These are phyloP conservation scores for Acleris holmiana DNA, from an alignment of 2,888 invertebrate genomes.

Conservation along the genomic window DNA sequence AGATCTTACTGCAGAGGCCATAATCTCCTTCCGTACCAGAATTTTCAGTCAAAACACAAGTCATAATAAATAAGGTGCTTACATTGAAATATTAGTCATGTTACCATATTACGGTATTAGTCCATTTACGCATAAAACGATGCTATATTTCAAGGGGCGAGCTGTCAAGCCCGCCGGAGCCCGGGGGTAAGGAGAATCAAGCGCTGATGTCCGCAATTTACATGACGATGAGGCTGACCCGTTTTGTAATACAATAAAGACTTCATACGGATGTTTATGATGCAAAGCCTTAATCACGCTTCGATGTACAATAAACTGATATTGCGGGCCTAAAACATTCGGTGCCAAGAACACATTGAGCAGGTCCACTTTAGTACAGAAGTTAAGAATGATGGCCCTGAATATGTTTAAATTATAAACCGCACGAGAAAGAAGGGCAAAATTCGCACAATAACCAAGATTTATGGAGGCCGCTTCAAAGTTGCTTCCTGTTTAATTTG, in stretches of 20 bases:
- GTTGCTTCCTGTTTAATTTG: conserved; percentile 35
- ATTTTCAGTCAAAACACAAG: not conserved
- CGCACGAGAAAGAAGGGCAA: conserved; percentile 15
- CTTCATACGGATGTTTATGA: no score
- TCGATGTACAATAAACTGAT: no score
- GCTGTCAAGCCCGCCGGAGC: not conserved
- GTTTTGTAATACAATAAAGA: no score
- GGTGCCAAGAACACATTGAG: no score
- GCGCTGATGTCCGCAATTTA: not conserved
- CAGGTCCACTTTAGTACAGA: no score
- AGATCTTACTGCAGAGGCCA: no score
- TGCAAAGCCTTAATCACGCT: no score
- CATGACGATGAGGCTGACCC: no score
- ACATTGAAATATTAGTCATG: not conserved
- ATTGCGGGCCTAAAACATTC: no score
- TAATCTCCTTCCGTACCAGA: no score
- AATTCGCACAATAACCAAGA: conserved; percentile 28
- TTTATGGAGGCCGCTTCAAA: conserved; percentile 28
- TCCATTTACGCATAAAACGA: not conserved
- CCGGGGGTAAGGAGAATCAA: not conserved
- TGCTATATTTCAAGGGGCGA: not conserved
- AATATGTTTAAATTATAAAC: conserved; percentile 27
- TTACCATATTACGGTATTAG: not conserved
- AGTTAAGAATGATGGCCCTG: not conserved
- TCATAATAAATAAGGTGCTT: not conserved